Percentiles rank a stretch among this genome's conserved stretches.
Evolutionary conservation across 2,888 invertebrate species (phyloP).

Genomic region (Acanthosepion pharaonis): DNA sequence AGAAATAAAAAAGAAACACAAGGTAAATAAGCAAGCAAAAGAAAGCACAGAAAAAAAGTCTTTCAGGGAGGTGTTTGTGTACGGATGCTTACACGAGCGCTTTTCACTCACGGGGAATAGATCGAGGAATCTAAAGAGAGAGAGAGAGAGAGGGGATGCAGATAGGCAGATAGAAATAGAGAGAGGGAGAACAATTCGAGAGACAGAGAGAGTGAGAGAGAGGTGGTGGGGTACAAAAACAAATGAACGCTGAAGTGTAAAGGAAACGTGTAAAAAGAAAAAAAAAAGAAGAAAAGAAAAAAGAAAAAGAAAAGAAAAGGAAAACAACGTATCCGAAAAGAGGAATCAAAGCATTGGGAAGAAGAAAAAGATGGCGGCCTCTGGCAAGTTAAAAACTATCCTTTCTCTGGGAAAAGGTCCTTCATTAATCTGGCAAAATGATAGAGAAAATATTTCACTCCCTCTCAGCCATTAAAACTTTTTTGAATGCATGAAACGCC

Average conservation of each 20-base stretch:
- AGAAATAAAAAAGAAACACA: not conserved
- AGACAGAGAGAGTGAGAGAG: not conserved
- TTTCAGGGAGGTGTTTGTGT: not conserved
- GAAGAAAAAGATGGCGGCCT: not conserved
- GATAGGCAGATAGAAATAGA: not conserved
- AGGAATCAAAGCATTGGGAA: not conserved
- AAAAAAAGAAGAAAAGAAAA: no score
- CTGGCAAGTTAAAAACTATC: not conserved
- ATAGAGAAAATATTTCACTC: constrained; percentile 33
- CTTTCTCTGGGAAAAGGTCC: not conserved
- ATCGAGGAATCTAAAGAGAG: not conserved
- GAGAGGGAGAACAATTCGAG: not conserved
- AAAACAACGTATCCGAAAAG: not conserved
- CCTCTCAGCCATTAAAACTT: not conserved
- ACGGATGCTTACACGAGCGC: not conserved
- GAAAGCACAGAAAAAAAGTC: not conserved
- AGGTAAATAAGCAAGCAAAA: not conserved
- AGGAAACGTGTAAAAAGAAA: not conserved
- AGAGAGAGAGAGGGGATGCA: not conserved
- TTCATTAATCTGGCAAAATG: constrained; percentile 11
- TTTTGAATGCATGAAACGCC: not conserved
- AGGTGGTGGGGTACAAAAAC: not conserved
- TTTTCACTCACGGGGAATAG: not conserved
- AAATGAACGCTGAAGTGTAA: not conserved
- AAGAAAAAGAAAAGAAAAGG: not conserved